These are phyloP conservation scores for Mormyrus hasselquistii DNA, from an alignment of 2,797 vertebrate species.

Conservation along the genomic window DNA sequence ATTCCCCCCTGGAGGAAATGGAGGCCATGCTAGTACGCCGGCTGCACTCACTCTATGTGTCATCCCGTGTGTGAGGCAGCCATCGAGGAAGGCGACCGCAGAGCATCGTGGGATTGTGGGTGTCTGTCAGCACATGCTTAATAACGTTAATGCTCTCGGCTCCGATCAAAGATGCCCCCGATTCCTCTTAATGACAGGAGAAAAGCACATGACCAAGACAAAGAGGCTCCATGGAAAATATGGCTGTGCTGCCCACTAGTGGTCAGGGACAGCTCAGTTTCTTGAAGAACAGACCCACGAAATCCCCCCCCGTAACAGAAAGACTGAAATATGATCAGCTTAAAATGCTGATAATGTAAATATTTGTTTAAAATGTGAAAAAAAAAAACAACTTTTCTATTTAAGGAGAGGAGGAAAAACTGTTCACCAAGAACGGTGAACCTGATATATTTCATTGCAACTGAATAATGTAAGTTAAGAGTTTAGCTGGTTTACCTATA, in stretches of 20 bases:
- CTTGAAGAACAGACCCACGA: not conserved
- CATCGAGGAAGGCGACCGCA: not conserved
- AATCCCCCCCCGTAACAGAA: not conserved
- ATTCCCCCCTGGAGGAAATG: conserved; percentile 76
- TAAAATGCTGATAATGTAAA: conserved; percentile 35
- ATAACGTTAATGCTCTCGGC: not conserved
- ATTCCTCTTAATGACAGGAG: not conserved
- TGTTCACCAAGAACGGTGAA: conserved; percentile 59
- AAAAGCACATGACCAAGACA: conserved; percentile 20
- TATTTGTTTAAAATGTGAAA: conserved; percentile 39
- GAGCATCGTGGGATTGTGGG: not conserved
- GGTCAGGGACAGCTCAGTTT: conserved; percentile 34
- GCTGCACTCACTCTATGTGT: conserved; percentile 79
- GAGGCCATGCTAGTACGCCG: conserved; percentile 74
- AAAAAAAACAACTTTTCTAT: conserved; percentile 59
- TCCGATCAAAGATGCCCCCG: not conserved
- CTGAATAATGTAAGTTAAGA: conserved; percentile 55
- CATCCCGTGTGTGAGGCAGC: conserved; percentile 75
- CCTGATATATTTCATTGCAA: conserved; percentile 54
- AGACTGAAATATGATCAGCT: conserved; percentile 20
- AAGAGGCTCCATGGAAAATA: conserved; percentile 28
- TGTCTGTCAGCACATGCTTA: not conserved
- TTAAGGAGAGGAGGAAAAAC: conserved; percentile 55
- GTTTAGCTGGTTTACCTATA: conserved; percentile 38
- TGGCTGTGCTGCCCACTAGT: conserved; percentile 49